Evolutionary conservation across 2,888 invertebrate genomes (phyloP).

Genomic region (Mesorhabditis spiculigera): DNA sequence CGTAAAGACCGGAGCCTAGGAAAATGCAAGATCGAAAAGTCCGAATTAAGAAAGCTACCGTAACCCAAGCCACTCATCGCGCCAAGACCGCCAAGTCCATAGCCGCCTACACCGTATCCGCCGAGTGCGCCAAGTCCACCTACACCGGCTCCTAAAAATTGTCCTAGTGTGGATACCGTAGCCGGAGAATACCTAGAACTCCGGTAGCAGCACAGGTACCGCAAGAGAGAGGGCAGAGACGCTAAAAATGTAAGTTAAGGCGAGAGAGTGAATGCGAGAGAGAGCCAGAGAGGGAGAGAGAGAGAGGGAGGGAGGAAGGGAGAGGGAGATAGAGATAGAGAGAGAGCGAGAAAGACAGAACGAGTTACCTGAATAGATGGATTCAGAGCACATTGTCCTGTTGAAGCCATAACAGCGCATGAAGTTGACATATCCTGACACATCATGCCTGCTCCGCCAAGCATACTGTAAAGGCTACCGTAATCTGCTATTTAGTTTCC

Average conservation of each 20-base stretch:
- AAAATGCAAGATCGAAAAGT: too few species aligned
- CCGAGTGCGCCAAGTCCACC: neutral
- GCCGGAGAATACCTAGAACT: too few species aligned
- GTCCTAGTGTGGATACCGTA: too few species aligned
- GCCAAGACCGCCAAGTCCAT: neutral
- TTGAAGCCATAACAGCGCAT: slow-evolving; percentile 2
- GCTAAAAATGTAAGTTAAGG: too few species aligned
- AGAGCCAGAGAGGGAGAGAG: too few species aligned
- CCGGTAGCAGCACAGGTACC: neutral
- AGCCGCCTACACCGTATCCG: neutral
- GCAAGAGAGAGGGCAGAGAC: neutral
- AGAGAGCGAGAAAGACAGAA: too few species aligned
- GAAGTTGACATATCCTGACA: slow-evolving; percentile 1
- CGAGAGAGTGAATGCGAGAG: too few species aligned
- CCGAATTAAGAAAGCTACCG: too few species aligned
- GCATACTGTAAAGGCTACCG: neutral
- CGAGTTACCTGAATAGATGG: slow-evolving; percentile 1
- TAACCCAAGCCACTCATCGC: neutral
- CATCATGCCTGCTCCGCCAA: neutral
- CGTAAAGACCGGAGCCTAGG: too few species aligned
- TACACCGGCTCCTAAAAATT: neutral
- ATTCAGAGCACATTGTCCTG: neutral
- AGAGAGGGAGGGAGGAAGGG: too few species aligned
- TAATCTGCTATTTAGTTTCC: too few species aligned
- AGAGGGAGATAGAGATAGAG: too few species aligned